Evolutionary conservation across 2,888 invertebrate genomes (phyloP).

Genomic region (Dione juno): DNA sequence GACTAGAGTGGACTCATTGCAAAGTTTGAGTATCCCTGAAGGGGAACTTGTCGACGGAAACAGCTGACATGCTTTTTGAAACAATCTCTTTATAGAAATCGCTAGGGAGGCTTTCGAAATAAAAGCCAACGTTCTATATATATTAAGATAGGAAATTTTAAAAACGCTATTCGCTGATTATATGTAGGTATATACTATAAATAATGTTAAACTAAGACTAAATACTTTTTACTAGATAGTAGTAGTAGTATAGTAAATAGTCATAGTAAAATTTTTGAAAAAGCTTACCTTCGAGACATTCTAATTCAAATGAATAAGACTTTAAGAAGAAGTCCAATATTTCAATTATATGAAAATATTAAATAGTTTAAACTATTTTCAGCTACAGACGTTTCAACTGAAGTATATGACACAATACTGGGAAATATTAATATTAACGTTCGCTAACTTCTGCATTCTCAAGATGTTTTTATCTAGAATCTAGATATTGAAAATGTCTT

Average conservation of each 20-base stretch:
- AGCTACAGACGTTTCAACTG: not conserved
- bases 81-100: constrained; percentile 27
- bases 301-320: too few relatives aligned
- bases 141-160: not conserved
- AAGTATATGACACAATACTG: constrained; percentile 10
- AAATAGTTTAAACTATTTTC: not conserved
- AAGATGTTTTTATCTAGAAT: constrained; percentile 17
- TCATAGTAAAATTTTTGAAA: too few relatives aligned
- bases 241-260: too few relatives aligned
- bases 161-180: not conserved
- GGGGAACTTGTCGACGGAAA: constrained; percentile 27
- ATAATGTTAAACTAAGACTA: not conserved
- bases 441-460: constrained; percentile 6
- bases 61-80: constrained; percentile 27
- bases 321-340: too few relatives aligned
- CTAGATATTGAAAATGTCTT: constrained; percentile 21
- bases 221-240: too few relatives aligned
- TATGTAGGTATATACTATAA: not conserved
- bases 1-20: constrained; percentile 42
- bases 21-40: constrained; percentile 36
- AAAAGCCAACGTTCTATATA: not conserved
- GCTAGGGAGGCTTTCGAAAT: constrained; percentile 1
- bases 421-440: constrained; percentile 12
- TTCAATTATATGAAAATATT: too few relatives aligned
- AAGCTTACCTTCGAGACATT: too few relatives aligned